Evolutionary conservation across 2,113 vertebrate species (phyloP).

Genomic region (Emydura subglobosa): DNA sequence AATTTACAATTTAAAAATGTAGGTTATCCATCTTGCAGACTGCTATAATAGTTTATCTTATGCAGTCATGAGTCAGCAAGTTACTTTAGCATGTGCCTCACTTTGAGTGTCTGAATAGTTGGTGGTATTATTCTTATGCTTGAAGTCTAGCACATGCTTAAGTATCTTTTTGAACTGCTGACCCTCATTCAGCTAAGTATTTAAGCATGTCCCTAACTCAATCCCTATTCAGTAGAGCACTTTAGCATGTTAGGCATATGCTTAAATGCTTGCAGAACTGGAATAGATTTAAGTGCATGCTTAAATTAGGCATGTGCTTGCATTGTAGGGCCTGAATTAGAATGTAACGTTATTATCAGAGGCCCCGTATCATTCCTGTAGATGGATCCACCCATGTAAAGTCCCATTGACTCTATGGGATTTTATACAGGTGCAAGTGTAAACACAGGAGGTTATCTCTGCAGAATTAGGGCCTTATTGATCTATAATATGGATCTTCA

Average conservation of each 20-base stretch:
- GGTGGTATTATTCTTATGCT: not conserved
- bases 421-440: not conserved
- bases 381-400: not conserved
- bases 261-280: not conserved
- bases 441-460: not conserved
- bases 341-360: not conserved
- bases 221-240: not conserved
- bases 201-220: not conserved
- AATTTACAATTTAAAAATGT: not conserved
- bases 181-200: not conserved
- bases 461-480: not conserved
- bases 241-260: not conserved
- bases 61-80: not conserved
- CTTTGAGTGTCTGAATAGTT: not conserved
- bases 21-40: not conserved
- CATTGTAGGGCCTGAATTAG: not conserved
- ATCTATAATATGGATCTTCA: not conserved
- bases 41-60: not conserved
- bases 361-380: not conserved
- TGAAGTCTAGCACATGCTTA: not conserved
- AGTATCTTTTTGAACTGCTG: not conserved
- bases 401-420: not conserved
- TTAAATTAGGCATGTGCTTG: conserved; percentile 54
- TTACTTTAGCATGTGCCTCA: not conserved
- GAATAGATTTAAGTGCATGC: conserved; percentile 13